phyloP scores from a whole-genome alignment of 2,113 vertebrate genomes.

The Festucalex cinctus region DNA sequence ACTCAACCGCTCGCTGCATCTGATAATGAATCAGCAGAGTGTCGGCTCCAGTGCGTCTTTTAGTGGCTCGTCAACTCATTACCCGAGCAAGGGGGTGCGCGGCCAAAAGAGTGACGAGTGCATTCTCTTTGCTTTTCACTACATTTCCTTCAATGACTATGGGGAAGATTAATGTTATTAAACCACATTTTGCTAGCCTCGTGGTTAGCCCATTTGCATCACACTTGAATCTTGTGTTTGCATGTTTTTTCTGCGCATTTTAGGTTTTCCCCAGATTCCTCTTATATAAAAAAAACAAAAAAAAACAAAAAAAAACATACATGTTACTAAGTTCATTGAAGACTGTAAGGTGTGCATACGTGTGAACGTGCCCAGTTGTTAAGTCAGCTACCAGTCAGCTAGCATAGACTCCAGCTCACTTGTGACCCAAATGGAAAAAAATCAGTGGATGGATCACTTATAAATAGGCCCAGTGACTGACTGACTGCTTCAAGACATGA shows the following conservation, averaged over 20 bases:
- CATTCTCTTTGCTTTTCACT: not conserved
- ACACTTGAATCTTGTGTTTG: not conserved
- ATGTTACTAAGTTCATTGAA: too few relatives aligned
- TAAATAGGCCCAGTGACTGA: too few relatives aligned
- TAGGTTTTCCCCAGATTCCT: too few relatives aligned
- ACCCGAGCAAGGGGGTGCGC: slow-evolving; percentile 26
- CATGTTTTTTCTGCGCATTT: not conserved
- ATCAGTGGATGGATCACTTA: too few relatives aligned
- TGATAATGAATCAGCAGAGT: slow-evolving; percentile 48
- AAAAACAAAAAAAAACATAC: too few relatives aligned
- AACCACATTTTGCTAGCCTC: not conserved
- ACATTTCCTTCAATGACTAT: not conserved
- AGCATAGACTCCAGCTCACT: too few relatives aligned
- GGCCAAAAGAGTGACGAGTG: not conserved
- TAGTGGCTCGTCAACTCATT: slow-evolving; percentile 54
- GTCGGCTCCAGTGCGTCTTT: slow-evolving; percentile 38
- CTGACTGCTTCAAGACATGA: not conserved
- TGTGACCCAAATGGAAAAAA: too few relatives aligned
- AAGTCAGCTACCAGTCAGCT: too few relatives aligned
- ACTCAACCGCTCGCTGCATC: slow-evolving; percentile 36
- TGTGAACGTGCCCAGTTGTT: too few relatives aligned
- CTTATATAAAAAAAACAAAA: too few relatives aligned
- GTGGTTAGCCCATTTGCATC: not conserved
- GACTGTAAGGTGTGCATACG: too few relatives aligned
- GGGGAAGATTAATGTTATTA: not conserved